phyloP scores from a whole-genome alignment of 1,140 invertebrate species.

The Cheumatopsyche charites region DNA sequence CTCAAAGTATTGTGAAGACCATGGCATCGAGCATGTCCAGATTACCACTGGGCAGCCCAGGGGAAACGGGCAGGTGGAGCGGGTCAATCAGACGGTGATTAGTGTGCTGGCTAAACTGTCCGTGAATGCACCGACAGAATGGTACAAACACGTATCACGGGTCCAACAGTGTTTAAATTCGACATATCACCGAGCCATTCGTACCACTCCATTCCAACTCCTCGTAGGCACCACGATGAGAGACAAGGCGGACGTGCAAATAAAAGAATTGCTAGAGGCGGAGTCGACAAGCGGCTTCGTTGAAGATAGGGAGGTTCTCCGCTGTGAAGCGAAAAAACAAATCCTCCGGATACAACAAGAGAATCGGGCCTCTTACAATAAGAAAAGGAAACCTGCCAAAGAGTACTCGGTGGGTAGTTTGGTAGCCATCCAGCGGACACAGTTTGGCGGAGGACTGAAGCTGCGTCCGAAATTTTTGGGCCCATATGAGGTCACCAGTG shows the following conservation, averaged over 20 bases:
- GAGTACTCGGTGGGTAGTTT: background rate
- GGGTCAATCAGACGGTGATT: too few species aligned
- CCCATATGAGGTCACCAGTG: background rate
- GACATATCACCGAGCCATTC: background rate
- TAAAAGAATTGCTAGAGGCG: background rate
- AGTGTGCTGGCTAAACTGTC: background rate
- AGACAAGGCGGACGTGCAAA: background rate
- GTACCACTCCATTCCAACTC: background rate
- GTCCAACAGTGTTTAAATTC: background rate
- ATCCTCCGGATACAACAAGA: background rate
- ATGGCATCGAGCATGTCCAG: background rate
- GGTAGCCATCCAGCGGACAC: background rate
- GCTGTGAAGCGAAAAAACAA: background rate
- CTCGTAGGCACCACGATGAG: background rate
- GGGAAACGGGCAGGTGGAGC: background rate
- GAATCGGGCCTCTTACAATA: background rate
- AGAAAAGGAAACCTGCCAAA: background rate
- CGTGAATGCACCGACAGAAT: background rate
- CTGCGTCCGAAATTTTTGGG: background rate
- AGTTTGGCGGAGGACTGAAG: background rate
- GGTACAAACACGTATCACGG: background rate
- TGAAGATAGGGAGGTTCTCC: background rate
- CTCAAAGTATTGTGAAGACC: background rate
- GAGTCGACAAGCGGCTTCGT: background rate
- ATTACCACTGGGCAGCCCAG: background rate